Conservation (phyloP, 2,113 vertebrate genomes). For the Ceratotherium simum region DNA sequence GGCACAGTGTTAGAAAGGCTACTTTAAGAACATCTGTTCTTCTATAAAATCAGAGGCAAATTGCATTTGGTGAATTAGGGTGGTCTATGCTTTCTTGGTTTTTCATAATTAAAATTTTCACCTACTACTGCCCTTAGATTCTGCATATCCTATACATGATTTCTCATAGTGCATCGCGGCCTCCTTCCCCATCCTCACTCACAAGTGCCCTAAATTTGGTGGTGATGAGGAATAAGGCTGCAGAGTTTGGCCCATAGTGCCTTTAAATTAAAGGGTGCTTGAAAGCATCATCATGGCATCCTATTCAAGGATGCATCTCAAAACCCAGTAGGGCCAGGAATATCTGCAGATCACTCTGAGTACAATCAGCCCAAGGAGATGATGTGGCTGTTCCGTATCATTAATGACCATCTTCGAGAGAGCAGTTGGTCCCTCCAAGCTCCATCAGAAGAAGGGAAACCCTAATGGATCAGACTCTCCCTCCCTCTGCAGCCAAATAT, state of each 20-base stretch:
- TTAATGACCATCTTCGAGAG: neutral
- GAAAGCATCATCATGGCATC: neutral
- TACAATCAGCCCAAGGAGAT: neutral
- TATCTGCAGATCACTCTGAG: neutral
- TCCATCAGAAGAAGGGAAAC: neutral
- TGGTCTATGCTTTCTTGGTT: neutral
- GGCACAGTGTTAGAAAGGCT: neutral
- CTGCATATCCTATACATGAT: neutral
- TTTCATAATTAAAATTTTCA: constrained; percentile 16
- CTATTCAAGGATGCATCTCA: neutral
- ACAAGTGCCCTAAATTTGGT: neutral
- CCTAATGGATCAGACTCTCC: neutral
- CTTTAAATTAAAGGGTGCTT: neutral
- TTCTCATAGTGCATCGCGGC: neutral
- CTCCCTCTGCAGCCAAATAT: neutral
- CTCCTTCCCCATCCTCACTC: neutral
- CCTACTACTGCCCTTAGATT: neutral
- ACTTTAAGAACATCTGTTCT: neutral
- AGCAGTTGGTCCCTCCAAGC: neutral
- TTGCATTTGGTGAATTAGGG: neutral
- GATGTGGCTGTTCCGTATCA: neutral
- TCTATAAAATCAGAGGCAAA: constrained; percentile 18
- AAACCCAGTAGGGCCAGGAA: neutral
- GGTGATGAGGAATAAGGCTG: neutral
- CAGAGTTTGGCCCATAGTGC: neutral